phyloP scores from a whole-genome alignment of 2,888 invertebrate species.

The Chloromyia formosa region DNA sequence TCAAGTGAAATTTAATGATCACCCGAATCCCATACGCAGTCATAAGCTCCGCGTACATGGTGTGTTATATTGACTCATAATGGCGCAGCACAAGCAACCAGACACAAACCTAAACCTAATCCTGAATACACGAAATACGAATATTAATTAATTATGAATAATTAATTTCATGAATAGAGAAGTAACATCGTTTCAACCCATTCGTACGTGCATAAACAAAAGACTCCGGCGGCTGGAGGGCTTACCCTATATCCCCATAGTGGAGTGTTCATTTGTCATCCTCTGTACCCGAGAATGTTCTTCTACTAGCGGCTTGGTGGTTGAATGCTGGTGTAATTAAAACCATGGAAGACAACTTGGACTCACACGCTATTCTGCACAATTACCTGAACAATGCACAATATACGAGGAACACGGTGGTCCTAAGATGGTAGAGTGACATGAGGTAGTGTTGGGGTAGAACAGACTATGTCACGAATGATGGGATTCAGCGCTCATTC shows the following conservation, averaged over 20 bases:
- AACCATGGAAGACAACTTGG: neutral
- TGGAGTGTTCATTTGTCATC: slow-evolving; percentile 23
- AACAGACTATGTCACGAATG: no score
- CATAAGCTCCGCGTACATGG: no score
- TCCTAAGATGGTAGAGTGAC: no score
- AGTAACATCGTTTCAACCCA: neutral
- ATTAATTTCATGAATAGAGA: slow-evolving; percentile 32
- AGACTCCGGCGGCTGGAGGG: neutral
- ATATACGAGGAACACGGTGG: no score
- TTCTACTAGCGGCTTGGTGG: slow-evolving; percentile 5
- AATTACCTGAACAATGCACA: slow-evolving; percentile 36
- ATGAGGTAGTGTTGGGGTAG: no score
- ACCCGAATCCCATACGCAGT: no score
- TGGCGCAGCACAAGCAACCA: no score
- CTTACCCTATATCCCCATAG: neutral
- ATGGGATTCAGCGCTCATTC: no score
- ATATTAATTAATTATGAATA: slow-evolving; percentile 37
- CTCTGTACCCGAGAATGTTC: slow-evolving; percentile 9
- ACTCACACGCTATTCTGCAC: neutral
- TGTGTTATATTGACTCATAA: no score
- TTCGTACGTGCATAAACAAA: neutral
- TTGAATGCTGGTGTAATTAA: slow-evolving; percentile 29
- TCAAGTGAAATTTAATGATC: no score
- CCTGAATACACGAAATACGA: slow-evolving; percentile 2
- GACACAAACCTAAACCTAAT: no score